Conservation (phyloP, 2,113 vertebrate species). For the Peucedramus taeniatus region DNA sequence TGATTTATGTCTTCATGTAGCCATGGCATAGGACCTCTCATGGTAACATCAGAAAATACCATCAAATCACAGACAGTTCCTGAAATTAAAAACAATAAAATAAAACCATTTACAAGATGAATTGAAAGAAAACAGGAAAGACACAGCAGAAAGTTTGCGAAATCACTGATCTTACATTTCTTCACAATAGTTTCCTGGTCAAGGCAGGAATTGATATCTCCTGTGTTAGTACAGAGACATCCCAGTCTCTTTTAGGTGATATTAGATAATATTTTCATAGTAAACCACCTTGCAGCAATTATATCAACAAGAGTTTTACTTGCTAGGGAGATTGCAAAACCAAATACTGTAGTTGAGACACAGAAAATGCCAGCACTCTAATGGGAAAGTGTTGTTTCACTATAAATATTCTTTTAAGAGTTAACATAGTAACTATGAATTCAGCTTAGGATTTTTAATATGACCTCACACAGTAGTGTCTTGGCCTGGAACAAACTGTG, state of each 20-base stretch:
- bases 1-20: neutral
- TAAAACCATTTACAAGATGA: neutral
- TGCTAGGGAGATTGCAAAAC: neutral
- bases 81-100: slow-evolving; percentile 14
- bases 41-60: neutral
- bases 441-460: neutral
- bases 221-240: neutral
- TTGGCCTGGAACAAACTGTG: slow-evolving; percentile 12
- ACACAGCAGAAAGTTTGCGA: neutral
- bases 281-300: neutral
- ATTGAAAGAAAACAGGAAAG: neutral
- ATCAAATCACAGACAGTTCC: neutral
- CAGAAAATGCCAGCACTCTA: neutral
- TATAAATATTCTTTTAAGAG: neutral
- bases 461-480: neutral
- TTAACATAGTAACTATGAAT: neutral
- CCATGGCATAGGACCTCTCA: neutral
- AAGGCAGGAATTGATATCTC: neutral
- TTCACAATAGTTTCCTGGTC: neutral
- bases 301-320: neutral
- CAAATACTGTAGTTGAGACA: neutral
- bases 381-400: neutral
- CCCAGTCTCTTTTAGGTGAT: neutral
- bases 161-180: neutral
- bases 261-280: neutral